Evolutionary conservation across 2,888 invertebrate species (phyloP).

Genomic region (Phalera bucephala): DNA sequence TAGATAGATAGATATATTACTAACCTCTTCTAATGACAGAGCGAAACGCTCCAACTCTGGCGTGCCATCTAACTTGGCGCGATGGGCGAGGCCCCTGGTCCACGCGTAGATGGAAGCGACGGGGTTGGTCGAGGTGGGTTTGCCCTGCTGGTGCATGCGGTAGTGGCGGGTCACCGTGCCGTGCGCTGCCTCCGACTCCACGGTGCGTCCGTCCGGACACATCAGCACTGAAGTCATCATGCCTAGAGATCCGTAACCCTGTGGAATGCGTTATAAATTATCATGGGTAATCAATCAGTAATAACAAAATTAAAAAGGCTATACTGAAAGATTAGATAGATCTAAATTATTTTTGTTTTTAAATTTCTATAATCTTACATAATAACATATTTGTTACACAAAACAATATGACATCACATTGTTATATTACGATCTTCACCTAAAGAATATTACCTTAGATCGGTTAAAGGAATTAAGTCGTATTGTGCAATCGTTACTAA

Average conservation of each 20-base stretch:
- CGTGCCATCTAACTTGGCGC: conserved; percentile 91
- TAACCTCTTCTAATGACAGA: conserved; percentile 86
- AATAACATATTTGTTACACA: too few relatives aligned
- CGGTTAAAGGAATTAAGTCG: too few relatives aligned
- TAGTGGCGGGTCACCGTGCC: conserved; percentile 96
- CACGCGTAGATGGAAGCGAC: conserved; percentile 96
- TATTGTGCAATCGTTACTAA: too few relatives aligned
- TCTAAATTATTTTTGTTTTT: too few relatives aligned
- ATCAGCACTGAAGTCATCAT: conserved; percentile 96
- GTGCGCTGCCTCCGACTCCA: conserved; percentile 96
- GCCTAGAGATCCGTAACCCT: conserved; percentile 91
- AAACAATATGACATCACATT: too few relatives aligned
- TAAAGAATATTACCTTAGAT: too few relatives aligned
- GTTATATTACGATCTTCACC: too few relatives aligned
- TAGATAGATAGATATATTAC: too few relatives aligned
- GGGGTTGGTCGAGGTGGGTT: conserved; percentile 94
- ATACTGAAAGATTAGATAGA: too few relatives aligned
- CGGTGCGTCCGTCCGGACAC: conserved; percentile 92
- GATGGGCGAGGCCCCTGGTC: conserved; percentile 92
- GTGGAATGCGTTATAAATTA: not conserved
- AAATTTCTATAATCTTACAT: too few relatives aligned
- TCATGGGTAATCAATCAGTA: too few relatives aligned
- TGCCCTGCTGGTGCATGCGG: conserved; percentile 93
- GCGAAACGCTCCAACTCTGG: conserved; percentile 89
- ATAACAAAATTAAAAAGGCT: too few relatives aligned